Percentiles rank a stretch among this genome's conserved stretches.
Evolutionary conservation across 2,888 invertebrate genomes (phyloP).

Genomic region (Harpagoxenus sublaevis): DNA sequence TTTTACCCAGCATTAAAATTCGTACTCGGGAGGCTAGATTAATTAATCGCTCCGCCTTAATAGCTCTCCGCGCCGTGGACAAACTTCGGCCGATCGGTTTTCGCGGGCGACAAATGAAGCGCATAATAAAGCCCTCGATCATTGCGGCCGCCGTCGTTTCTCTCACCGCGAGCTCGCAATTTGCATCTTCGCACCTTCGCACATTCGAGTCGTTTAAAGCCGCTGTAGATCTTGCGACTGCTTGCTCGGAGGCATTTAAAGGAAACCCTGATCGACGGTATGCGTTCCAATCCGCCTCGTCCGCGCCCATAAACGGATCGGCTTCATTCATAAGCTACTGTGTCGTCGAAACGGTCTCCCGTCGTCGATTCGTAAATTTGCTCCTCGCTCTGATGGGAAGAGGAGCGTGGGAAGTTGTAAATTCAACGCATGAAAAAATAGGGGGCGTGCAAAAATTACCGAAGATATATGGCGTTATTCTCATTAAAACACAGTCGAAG

Average conservation of each 20-base stretch:
- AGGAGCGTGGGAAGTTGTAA: background rate
- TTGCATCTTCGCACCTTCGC: slow-evolving; percentile 60
- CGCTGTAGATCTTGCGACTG: slow-evolving; percentile 38
- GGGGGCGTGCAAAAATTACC: background rate
- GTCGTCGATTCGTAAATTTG: slow-evolving; percentile 28
- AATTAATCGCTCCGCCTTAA: slow-evolving; percentile 52
- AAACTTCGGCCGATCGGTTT: slow-evolving; percentile 37
- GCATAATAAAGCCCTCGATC: slow-evolving; percentile 51
- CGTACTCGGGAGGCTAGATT: slow-evolving; percentile 33
- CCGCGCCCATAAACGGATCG: slow-evolving; percentile 24
- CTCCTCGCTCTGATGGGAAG: background rate
- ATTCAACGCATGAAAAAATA: background rate
- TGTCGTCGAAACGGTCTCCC: slow-evolving; percentile 18
- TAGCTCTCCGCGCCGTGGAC: slow-evolving; percentile 30
- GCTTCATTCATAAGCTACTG: slow-evolving; percentile 41
- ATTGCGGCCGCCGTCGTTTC: slow-evolving; percentile 15
- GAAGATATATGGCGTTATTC: background rate
- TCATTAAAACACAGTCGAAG: background rate
- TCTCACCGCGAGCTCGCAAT: slow-evolving; percentile 28
- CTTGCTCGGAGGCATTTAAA: slow-evolving; percentile 42
- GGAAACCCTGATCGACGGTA: slow-evolving; percentile 27
- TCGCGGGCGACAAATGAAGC: slow-evolving; percentile 45
- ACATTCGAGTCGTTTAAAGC: slow-evolving; percentile 56
- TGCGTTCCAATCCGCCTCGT: slow-evolving; percentile 25
- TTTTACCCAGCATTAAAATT: slow-evolving; percentile 42